A percentile compares a stretch with the other conserved stretches of the same genome.
These are phyloP conservation scores for Zosterops borbonicus DNA, from an alignment of 2,113 vertebrate species.

Conservation along the genomic window DNA sequence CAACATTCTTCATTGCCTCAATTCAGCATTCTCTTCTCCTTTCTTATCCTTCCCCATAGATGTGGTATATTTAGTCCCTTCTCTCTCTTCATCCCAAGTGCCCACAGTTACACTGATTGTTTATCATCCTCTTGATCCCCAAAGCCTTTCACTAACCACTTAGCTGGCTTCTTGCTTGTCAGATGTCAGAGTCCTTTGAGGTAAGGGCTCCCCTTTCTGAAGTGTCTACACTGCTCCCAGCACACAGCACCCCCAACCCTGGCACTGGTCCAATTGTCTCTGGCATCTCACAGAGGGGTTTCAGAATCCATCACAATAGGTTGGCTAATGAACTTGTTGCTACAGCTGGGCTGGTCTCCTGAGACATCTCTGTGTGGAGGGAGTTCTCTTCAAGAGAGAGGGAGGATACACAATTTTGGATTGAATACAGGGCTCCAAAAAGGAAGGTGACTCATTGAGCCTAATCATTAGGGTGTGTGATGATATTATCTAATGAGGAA, in stretches of 20 bases:
- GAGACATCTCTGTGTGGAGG: not conserved
- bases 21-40: not conserved
- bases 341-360: constrained; percentile 27
- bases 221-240: not conserved
- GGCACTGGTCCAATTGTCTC: not conserved
- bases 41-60: not conserved
- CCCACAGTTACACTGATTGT: not conserved
- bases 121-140: not conserved
- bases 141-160: not conserved
- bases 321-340: constrained; percentile 32
- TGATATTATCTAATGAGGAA: constrained; percentile 73
- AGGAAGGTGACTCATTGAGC: constrained; percentile 60
- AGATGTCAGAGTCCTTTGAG: not conserved
- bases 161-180: not conserved
- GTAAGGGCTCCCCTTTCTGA: not conserved
- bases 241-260: not conserved
- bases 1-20: not conserved
- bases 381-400: constrained; percentile 29
- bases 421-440: constrained; percentile 47
- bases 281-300: not conserved
- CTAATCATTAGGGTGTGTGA: constrained; percentile 65
- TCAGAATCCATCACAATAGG: not conserved
- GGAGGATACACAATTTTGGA: constrained; percentile 55
- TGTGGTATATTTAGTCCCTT: not conserved
- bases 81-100: not conserved